phyloP scores from a whole-genome alignment of 1,140 invertebrate species.

The Eulimnadia texana region DNA sequence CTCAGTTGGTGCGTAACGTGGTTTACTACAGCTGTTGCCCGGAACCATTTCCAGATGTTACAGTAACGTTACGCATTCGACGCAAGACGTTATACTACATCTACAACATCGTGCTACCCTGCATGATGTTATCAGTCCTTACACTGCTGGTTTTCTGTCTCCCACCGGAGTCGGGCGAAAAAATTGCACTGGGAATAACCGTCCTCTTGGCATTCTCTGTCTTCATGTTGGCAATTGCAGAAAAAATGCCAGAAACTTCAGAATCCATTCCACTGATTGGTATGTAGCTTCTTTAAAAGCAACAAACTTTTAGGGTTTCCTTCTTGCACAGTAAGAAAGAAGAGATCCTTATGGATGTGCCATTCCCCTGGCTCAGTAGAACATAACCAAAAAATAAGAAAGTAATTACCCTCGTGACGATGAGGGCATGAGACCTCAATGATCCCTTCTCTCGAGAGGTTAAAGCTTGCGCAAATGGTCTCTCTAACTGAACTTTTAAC shows the following conservation, averaged over 20 bases:
- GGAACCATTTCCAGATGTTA: slow-evolving; percentile 42
- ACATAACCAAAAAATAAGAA: too few relatives aligned
- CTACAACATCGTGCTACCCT: slow-evolving; percentile 42
- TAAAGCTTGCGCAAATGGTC: too few relatives aligned
- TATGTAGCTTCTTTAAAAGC: too few relatives aligned
- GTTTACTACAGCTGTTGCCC: slow-evolving; percentile 36
- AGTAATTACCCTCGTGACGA: too few relatives aligned
- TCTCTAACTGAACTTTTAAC: too few relatives aligned
- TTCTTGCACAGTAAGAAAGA: too few relatives aligned
- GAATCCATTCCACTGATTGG: slow-evolving; percentile 42
- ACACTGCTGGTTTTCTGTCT: slow-evolving; percentile 42
- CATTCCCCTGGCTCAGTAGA: too few relatives aligned
- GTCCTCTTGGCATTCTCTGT: slow-evolving; percentile 42
- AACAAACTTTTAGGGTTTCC: slow-evolving; percentile 12
- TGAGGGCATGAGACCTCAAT: too few relatives aligned
- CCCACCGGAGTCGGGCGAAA: slow-evolving; percentile 41
- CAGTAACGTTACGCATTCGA: slow-evolving; percentile 33
- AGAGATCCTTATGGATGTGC: too few relatives aligned
- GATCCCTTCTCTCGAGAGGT: too few relatives aligned
- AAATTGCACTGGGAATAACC: slow-evolving; percentile 40
- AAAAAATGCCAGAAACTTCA: slow-evolving; percentile 42
- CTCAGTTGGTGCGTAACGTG: slow-evolving; percentile 31
- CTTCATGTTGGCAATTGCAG: slow-evolving; percentile 41
- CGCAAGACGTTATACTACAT: slow-evolving; percentile 35
- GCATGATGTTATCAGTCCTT: slow-evolving; percentile 40